Conservation (phyloP, 2,888 invertebrate genomes). For the Drosophila yooni region DNA sequence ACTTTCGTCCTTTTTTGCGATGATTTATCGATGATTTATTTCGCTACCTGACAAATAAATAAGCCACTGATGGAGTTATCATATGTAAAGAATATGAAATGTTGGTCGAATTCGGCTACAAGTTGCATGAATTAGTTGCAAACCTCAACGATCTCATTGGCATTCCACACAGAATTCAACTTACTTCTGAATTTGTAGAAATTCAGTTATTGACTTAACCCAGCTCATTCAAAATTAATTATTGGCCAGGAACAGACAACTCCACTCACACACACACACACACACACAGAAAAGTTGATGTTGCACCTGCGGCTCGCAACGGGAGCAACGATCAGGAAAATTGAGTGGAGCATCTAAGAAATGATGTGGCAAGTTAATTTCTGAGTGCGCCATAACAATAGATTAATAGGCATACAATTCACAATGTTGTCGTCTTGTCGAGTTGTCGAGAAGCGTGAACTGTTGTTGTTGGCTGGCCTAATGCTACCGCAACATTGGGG, state of each 20-base stretch:
- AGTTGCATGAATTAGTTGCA: neutral
- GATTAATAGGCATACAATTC: slow-evolving; percentile 64
- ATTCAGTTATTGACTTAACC: neutral
- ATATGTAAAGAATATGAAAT: neutral
- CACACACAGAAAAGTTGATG: neutral
- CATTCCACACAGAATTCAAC: neutral
- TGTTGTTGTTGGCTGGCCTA: slow-evolving; percentile 23
- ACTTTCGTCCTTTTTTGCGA: neutral
- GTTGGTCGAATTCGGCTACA: neutral
- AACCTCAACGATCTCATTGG: neutral
- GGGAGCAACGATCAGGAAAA: slow-evolving; percentile 29
- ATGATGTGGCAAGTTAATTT: slow-evolving; percentile 79
- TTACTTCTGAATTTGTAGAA: neutral
- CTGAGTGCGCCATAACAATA: slow-evolving; percentile 60
- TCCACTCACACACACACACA: neutral
- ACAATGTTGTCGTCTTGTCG: slow-evolving; percentile 54
- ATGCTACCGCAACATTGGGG: slow-evolving; percentile 31
- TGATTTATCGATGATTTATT: neutral
- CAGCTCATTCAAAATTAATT: neutral
- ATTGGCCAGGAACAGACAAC: neutral
- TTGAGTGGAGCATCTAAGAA: slow-evolving; percentile 45
- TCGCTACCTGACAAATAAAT: neutral
- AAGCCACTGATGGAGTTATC: neutral
- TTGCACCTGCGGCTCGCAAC: slow-evolving; percentile 52
- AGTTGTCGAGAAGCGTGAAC: slow-evolving; percentile 45